phyloP scores from a whole-genome alignment of 2,888 invertebrate species.

The Leptopilina syphax region DNA sequence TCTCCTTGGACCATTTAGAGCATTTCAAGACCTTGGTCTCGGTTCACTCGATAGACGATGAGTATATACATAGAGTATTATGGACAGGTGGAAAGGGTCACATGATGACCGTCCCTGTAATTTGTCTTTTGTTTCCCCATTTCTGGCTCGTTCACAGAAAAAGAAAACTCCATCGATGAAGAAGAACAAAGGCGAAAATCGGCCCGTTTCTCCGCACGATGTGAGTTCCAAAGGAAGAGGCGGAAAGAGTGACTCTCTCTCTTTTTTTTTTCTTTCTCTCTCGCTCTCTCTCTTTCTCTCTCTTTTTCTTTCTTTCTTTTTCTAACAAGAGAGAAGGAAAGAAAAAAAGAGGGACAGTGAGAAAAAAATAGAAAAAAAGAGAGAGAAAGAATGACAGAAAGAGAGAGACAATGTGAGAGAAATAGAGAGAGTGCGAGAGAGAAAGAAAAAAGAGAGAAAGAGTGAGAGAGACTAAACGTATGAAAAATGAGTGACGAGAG shows the following conservation, averaged over 20 bases:
- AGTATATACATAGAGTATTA: not conserved
- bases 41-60: not conserved
- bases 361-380: too few species aligned
- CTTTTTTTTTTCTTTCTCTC: too few species aligned
- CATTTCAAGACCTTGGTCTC: not conserved
- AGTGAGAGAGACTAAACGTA: conserved; percentile 58
- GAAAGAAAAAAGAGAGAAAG: conserved; percentile 18
- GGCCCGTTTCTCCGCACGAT: conserved; percentile 32
- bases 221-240: conserved; percentile 40
- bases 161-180: conserved; percentile 67
- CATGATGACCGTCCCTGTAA: conserved; percentile 73
- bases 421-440: conserved; percentile 44
- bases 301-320: too few species aligned
- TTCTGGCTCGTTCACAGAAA: conserved; percentile 58
- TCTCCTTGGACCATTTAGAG: not conserved
- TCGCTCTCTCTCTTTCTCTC: too few species aligned
- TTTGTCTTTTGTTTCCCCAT: conserved; percentile 73
- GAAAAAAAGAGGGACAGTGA: not conserved
- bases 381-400: too few species aligned
- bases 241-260: too few species aligned
- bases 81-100: conserved; percentile 74
- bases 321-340: conserved; percentile 40
- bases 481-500: conserved; percentile 73
- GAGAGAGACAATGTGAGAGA: too few species aligned
- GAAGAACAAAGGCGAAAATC: conserved; percentile 72